A percentile compares a stretch with the other conserved stretches of the same genome.
phyloP scores from a whole-genome alignment of 2,888 invertebrate species.

The Darwinula stevensoni region DNA sequence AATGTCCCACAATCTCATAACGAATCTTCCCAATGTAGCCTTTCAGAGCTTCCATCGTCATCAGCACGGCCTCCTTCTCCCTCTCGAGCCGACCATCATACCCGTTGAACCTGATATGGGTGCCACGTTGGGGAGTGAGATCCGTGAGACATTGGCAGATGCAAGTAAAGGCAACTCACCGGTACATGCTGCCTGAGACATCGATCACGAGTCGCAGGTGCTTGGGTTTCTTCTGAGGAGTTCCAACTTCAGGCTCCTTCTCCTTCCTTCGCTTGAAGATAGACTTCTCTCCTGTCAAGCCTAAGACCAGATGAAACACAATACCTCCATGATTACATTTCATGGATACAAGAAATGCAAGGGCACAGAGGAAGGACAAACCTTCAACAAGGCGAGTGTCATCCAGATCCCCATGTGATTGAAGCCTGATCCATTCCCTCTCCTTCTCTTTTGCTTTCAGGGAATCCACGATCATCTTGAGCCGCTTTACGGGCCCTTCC shows the following conservation, averaged over 20 bases:
- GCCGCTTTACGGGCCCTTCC: not conserved
- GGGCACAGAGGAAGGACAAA: too few species aligned
- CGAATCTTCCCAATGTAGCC: slow-evolving; percentile 63
- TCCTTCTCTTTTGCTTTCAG: slow-evolving; percentile 81
- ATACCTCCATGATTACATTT: too few species aligned
- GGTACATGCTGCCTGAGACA: slow-evolving; percentile 12
- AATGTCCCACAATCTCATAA: slow-evolving; percentile 80
- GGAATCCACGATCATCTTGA: slow-evolving; percentile 1
- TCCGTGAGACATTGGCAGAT: not conserved
- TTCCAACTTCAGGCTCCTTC: slow-evolving; percentile 58
- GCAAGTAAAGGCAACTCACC: slow-evolving; percentile 13
- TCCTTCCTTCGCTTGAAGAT: slow-evolving; percentile 60
- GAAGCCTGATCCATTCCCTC: slow-evolving; percentile 72
- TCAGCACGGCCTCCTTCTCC: slow-evolving; percentile 57
- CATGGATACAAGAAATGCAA: too few species aligned
- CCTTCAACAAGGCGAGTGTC: slow-evolving; percentile 84
- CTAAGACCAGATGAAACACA: too few species aligned
- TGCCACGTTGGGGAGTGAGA: not conserved
- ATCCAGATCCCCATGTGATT: slow-evolving; percentile 80
- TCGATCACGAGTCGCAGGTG: slow-evolving; percentile 9
- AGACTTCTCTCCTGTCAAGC: slow-evolving; percentile 63
- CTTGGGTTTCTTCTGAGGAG: slow-evolving; percentile 64
- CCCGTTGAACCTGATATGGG: slow-evolving; percentile 43
- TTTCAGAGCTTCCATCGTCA: slow-evolving; percentile 67
- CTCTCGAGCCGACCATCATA: slow-evolving; percentile 77